Base-by-base conservation (phyloP, 1,140 invertebrate species). In the Drosophila pandora region DNA sequence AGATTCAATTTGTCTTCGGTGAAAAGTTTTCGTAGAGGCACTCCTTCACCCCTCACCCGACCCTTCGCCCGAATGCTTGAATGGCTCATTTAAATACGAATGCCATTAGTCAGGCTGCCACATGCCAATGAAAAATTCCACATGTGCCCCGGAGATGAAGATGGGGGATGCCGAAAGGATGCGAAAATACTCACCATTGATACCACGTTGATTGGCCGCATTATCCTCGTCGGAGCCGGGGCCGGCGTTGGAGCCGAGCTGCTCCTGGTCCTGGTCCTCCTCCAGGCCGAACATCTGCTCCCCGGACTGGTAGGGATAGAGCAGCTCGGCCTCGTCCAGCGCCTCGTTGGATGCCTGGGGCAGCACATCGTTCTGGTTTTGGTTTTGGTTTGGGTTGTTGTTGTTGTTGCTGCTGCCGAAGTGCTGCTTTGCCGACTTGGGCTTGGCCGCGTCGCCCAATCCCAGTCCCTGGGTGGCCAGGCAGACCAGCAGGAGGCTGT, bases 341-440 rank as follows among this genome's bases (percentile, higher is more conserved):
- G 43, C 43, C 64, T 91, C 90, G 54, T 79, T 87, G 49, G 90
- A 91, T 78, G 85, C 74, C 60, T 84, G 90, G 52, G 83, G 80
- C 17, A 72, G 74, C 12, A 79, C 83, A 73, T 76, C 79, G 68
- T 88, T 88, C 57, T 67, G 63, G 34, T 76, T 84, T 52, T 90
- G 74, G 79, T 63, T 85, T 59, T 53, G 55, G 58, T 45, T 70
- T n/a, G n/a, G 55, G 10, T 47, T 82, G 48, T 45, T 73, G 55
- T 34, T 72, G 55, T 34, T 76, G 55, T 34, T 72, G 55, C 37
- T 64, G 62, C 10, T 65, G 21, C 39, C 76, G 45, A 54, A 56
- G n/a, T 84, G 88, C 58, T 90, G 89, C 52, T 75, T 90, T 23
- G 74, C 90, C 13, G 85, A 85, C 72, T 91, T 91, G 23, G 90